Conservation (phyloP, 2,888 invertebrate genomes). For the Athrips mouffetella region DNA sequence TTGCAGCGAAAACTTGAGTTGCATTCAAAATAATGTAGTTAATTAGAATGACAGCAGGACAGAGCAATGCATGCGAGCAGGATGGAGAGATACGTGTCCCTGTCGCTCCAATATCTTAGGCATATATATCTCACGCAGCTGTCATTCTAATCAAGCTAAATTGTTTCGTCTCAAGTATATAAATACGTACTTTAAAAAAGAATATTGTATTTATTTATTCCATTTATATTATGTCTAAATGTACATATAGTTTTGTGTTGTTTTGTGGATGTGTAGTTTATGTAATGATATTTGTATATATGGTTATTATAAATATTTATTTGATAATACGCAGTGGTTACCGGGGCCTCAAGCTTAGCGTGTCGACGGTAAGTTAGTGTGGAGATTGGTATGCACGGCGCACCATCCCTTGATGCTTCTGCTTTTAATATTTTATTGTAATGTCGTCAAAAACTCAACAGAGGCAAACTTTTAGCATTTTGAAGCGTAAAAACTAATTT, state of each 20-base stretch:
- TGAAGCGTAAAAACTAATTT: too few relatives aligned
- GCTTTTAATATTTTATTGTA: slow-evolving; percentile 1
- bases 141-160: too few relatives aligned
- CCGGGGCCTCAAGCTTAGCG: slow-evolving; percentile 18
- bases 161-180: too few relatives aligned
- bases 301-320: slow-evolving; percentile 10
- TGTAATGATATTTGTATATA: slow-evolving; percentile 16
- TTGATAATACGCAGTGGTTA: background rate
- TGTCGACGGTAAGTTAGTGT: slow-evolving; percentile 62
- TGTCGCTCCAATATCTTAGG: too few relatives aligned
- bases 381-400: slow-evolving; percentile 32
- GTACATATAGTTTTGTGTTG: slow-evolving; percentile 19
- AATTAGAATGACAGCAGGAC: too few relatives aligned
- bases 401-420: slow-evolving; percentile 17
- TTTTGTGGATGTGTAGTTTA: slow-evolving; percentile 1
- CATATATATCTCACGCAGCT: too few relatives aligned
- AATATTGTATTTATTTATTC: background rate
- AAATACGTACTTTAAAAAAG: too few relatives aligned
- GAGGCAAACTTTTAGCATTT: too few relatives aligned
- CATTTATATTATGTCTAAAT: slow-evolving; percentile 17
- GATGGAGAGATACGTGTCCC: too few relatives aligned
- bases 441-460: background rate
- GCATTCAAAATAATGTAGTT: too few relatives aligned
- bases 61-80: too few relatives aligned
- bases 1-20: too few relatives aligned